phyloP scores from a whole-genome alignment of 2,888 invertebrate species.

The Drosophila nigricruria region DNA sequence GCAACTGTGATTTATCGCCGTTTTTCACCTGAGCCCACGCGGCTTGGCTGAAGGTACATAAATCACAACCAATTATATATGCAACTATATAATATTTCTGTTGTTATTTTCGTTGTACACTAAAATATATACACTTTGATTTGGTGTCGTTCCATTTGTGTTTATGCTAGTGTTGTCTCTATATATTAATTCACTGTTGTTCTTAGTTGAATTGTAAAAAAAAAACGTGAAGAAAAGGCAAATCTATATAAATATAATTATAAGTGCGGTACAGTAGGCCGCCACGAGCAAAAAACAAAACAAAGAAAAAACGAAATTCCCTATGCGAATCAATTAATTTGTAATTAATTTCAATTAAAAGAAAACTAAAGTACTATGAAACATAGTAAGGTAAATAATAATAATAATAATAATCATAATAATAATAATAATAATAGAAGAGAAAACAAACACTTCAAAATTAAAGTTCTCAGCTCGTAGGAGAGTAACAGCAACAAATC shows the following conservation, averaged over 20 bases:
- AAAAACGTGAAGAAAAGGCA: constrained; percentile 34
- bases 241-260: constrained; percentile 43
- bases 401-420: constrained; percentile 30
- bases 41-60: constrained; percentile 55
- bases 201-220: constrained; percentile 72
- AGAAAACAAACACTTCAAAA: constrained; percentile 36
- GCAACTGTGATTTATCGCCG: constrained; percentile 90
- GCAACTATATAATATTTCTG: constrained; percentile 56
- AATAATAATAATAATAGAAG: constrained; percentile 39
- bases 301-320: constrained; percentile 75
- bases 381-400: constrained; percentile 42
- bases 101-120: constrained; percentile 52
- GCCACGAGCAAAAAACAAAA: constrained; percentile 48
- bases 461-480: constrained; percentile 36
- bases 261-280: constrained; percentile 32
- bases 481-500: constrained; percentile 76
- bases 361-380: constrained; percentile 38
- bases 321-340: constrained; percentile 86
- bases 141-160: constrained; percentile 59
- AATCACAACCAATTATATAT: constrained; percentile 62
- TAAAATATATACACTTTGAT: constrained; percentile 33
- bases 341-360: constrained; percentile 84
- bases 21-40: constrained; percentile 81
- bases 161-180: constrained; percentile 77
- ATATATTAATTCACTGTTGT: constrained; percentile 52